Percentiles rank a stretch among this genome's conserved stretches.
Conservation (phyloP, 2,888 invertebrate species). For the Agriopis leucophaearia region DNA sequence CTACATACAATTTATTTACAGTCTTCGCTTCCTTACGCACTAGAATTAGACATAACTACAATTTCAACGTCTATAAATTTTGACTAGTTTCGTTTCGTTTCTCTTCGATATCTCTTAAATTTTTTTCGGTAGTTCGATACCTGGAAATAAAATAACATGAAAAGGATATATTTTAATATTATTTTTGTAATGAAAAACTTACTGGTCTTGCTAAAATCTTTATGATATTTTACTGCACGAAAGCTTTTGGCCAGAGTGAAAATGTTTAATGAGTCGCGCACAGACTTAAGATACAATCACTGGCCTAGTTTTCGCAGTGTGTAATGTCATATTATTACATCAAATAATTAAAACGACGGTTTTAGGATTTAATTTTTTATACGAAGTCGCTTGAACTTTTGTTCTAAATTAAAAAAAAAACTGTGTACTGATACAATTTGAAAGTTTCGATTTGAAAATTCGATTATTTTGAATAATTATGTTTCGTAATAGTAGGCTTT, state of each 20-base stretch:
- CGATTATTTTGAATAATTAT: too few relatives aligned
- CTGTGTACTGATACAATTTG: background rate
- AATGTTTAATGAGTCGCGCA: slow-evolving; percentile 31
- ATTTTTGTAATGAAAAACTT: background rate
- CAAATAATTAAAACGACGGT: slow-evolving; percentile 24
- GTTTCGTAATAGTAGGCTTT: too few relatives aligned
- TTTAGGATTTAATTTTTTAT: slow-evolving; percentile 13
- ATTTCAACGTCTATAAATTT: slow-evolving; percentile 66
- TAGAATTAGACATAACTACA: slow-evolving; percentile 53
- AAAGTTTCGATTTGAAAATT: too few relatives aligned
- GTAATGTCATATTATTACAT: slow-evolving; percentile 17
- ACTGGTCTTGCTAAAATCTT: background rate
- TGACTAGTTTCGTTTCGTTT: slow-evolving; percentile 68
- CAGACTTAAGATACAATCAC: slow-evolving; percentile 17
- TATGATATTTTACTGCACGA: background rate
- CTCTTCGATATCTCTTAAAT: slow-evolving; percentile 66
- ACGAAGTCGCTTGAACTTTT: slow-evolving; percentile 7
- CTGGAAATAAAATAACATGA: slow-evolving; percentile 52
- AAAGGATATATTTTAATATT: background rate
- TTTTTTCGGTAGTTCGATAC: slow-evolving; percentile 64
- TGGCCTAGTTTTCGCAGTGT: slow-evolving; percentile 23
- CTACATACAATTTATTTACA: slow-evolving; percentile 78
- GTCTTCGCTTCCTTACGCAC: slow-evolving; percentile 71
- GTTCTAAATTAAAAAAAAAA: background rate
- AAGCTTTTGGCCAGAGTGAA: slow-evolving; percentile 11